phyloP scores from a whole-genome alignment of 1,140 invertebrate genomes.

The Marisa cornuarietis region DNA sequence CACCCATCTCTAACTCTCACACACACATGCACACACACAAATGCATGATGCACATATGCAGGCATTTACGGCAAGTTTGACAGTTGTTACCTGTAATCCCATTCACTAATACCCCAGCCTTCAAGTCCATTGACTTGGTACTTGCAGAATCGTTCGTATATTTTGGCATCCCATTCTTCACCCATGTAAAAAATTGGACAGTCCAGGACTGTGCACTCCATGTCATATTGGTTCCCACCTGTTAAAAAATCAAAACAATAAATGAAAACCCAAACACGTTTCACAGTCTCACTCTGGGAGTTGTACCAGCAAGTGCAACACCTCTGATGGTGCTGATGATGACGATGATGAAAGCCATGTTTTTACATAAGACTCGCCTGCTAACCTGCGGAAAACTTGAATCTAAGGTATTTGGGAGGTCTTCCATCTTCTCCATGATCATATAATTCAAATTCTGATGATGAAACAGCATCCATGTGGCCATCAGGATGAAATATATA shows the following conservation, averaged over 20 bases:
- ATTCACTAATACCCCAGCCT: slow-evolving; percentile 77
- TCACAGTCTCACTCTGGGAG: neutral
- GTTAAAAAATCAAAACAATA: slow-evolving; percentile 16
- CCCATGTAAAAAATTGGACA: slow-evolving; percentile 75
- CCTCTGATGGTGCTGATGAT: neutral
- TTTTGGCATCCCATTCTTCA: slow-evolving; percentile 74
- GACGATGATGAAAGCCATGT: neutral
- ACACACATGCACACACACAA: neutral
- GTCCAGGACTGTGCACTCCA: slow-evolving; percentile 72
- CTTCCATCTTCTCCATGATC: slow-evolving; percentile 75
- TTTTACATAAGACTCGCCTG: neutral
- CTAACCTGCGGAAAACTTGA: slow-evolving; percentile 72
- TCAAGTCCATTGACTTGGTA: slow-evolving; percentile 73
- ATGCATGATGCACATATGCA: neutral
- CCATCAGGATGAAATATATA: slow-evolving; percentile 72
- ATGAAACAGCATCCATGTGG: slow-evolving; percentile 69
- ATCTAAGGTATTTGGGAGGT: slow-evolving; percentile 72
- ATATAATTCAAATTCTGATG: slow-evolving; percentile 73
- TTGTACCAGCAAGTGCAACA: neutral
- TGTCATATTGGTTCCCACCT: slow-evolving; percentile 57
- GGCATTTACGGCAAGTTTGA: neutral
- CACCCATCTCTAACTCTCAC: too few relatives aligned
- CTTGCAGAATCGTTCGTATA: slow-evolving; percentile 75
- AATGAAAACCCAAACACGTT: neutral
- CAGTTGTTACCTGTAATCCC: slow-evolving; percentile 70